Evolutionary conservation across 2,797 vertebrate genomes (phyloP), one percentile per base, ranked within the genome.

Genomic region (Sebastolobus alascanus): DNA sequence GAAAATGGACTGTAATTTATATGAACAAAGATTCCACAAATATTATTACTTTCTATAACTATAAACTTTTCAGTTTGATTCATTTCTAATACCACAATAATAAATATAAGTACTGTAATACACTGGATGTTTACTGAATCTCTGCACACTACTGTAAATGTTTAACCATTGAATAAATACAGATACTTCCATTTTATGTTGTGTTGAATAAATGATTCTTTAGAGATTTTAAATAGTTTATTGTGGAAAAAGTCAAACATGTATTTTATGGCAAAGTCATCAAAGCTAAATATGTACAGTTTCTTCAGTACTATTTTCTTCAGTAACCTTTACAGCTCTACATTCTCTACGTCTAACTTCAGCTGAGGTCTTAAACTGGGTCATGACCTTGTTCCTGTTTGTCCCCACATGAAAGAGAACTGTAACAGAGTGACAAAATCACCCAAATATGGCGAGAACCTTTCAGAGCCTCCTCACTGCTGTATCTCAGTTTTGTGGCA

Each of bases 111-210:
- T 27, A 67, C 64, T 84, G 78, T 83, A 65, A 83, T 63, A 90
- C 89, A 92, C 90, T 93, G 91, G 86, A 90, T 79, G 64, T 91
- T 89, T 83, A 74, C 84, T 83, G 75, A 43, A 82, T 80, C 56
- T 89, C 75, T 86, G 83, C 83, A 87, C 80, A 87, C 87, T 87
- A 77, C 87, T 95, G 92, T 94, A 94, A 85, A 94, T 93, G 82
- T 93, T 92, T 91, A 91, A 91, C 75, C 76, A 72, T 50, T 91
- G 76, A 92, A 95, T 94, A 93, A 95, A 95, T 86, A 77, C 82
- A 80, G 38, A 85, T 88, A 76, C 79, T 73, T 87, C 8, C 69
- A 74, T 68, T 68, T 59, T 60, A 75, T 66, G 29, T 13, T 66
- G 66, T 83, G 55, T 73, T 55, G 37, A 88, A 82, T 76, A 2